Base-by-base conservation (phyloP, 2,888 invertebrate genomes). In the Meandrusa payeni region DNA sequence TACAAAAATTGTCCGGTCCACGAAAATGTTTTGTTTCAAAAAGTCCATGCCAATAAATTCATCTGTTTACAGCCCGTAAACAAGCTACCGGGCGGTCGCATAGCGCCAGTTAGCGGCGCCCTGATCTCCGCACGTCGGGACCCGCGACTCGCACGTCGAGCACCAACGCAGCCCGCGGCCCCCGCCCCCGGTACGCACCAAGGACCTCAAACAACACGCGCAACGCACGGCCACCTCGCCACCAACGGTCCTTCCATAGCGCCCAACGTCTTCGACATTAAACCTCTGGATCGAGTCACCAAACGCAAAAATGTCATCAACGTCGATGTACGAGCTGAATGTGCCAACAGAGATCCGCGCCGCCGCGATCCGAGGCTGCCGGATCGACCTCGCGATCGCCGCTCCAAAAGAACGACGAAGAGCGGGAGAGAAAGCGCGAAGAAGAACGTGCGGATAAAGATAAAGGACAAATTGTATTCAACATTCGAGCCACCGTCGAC, bases 221-320 rank as follows among this genome's bases (percentile, higher is more conserved):
- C 50, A 33, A 41, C 28, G 23, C 29, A 40, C 12, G 31, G 15
- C n/a, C 53, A 36, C 40, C 43, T 44, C 5, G 48, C 47, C n/a
- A 23, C 45, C 13, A 19, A 50, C 13, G 43, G 50, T 2, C 47
- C 65, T 1, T 64, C 75, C 58, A 76, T 83, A 51, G 77, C 82
- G 3, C 65, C 81, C 44, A 69, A 83, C 69, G 77, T 81, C 26
- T 83, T 86, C 69, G 80, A 89, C 70, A 82, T 89, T 73, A 83
- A 82, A 52, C 75, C 89, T 7, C 76, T 83, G 38, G 79, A 80
- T 3, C 73, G 76, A 41, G 68, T 76, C 57, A 75, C 71, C 38
- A 85, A 86, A 40, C 71, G 83, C 46, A 82, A 77, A 32, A 83
- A 85, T 69, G 83, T 79, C 47, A 80, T 86, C 61, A 86, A 83